Conservation (phyloP, 2,113 vertebrate genomes). For the Nerophis ophidion region DNA sequence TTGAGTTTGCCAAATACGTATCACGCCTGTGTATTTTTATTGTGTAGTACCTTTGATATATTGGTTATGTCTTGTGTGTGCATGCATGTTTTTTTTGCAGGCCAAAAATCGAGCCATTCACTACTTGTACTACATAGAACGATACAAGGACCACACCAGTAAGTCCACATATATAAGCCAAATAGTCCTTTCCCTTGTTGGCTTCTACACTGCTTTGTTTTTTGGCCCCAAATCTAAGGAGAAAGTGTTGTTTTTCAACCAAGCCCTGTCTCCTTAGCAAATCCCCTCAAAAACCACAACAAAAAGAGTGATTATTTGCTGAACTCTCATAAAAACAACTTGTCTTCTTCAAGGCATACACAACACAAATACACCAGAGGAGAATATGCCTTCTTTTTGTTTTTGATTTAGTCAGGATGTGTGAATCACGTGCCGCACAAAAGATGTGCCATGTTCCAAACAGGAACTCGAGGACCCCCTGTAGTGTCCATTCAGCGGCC, state of each 20-base stretch:
- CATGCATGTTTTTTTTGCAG: slow-evolving; percentile 52
- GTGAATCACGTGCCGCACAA: not conserved
- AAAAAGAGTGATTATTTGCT: not conserved
- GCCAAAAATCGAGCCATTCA: slow-evolving; percentile 90
- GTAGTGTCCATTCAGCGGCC: no score
- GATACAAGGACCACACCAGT: slow-evolving; percentile 87
- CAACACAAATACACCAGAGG: no score
- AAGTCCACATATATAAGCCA: slow-evolving; percentile 50
- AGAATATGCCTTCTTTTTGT: not conserved
- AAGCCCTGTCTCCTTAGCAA: not conserved
- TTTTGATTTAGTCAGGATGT: not conserved
- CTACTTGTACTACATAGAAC: slow-evolving; percentile 82
- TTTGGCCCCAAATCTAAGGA: no score
- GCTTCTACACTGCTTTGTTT: not conserved
- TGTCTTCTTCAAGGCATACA: not conserved
- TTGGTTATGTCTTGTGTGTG: not conserved
- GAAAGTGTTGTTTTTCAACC: not conserved
- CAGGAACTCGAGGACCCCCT: not conserved
- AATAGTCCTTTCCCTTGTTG: not conserved
- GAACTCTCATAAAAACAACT: not conserved
- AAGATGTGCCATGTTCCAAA: not conserved
- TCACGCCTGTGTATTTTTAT: not conserved
- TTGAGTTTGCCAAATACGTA: no score
- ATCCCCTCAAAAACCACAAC: not conserved
- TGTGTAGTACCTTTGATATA: not conserved